Base-by-base conservation (phyloP, 2,797 vertebrate genomes). In the Chaunax sp. region DNA sequence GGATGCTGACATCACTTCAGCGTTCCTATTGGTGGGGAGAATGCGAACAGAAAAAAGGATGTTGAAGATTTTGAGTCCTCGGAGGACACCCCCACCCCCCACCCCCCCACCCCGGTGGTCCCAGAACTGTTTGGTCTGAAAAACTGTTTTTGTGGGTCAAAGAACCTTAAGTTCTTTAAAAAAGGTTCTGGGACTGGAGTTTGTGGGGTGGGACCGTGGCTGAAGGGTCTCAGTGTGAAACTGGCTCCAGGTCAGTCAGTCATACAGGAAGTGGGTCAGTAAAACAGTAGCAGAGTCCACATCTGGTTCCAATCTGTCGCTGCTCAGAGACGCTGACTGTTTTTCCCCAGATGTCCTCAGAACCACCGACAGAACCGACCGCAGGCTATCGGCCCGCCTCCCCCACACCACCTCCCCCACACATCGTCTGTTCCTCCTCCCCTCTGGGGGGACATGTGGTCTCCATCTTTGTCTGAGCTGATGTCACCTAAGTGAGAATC, bases 281-380 rank as follows among this genome's bases (percentile, higher is more conserved):
- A 12, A 79, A 63, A 72, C 74, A 72, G 90, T 81, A 91, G 88
- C 89, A 89, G 68, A 89, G 18, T 71, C 80, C 70, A 89, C 90
- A 86, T 93, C 81, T 90, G 89, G 82, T 82, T 90, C 88, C 78
- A 44, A 44, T 75, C 77, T 63, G 23, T 33, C 49, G 65, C 69
- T 2, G 45, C 81, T 78, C 91, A 92, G 90, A 90, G 83, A 91
- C 82, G 72, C 84, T 87, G 85, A 89, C 89, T 84, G 64, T 86
- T 87, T 71, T 58, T 59, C 73, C 85, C 74, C 80, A 85, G 81
- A 84, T 85, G 90, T 90, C 91, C 46, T 92, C 92, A 89, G 91
- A 66, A 51, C 56, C 58, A 30, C 41, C 57, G 30, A 2, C 54
- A 60, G 65, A 1, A 58, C 56, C 28, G 8, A 44, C 35, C 55